Percentiles rank a stretch among this genome's conserved stretches.
Evolutionary conservation across 2,888 invertebrate species (phyloP).

Genomic region (Cacoxenus indagator): DNA sequence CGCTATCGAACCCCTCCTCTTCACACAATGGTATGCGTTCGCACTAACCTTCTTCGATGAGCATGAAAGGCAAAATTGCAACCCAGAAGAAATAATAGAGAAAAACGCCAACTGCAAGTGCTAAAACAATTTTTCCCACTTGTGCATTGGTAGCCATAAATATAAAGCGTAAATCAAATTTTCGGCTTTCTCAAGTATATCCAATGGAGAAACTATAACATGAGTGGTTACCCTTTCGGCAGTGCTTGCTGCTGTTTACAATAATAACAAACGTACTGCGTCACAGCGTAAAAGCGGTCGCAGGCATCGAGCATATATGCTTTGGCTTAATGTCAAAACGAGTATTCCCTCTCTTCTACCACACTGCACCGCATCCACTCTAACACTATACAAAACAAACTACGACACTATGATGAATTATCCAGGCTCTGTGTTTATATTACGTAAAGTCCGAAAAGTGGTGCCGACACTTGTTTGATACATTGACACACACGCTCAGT

Average conservation of each 20-base stretch:
- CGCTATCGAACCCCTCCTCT: background rate
- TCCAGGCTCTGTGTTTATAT: conserved; percentile 20
- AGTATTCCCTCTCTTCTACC: background rate
- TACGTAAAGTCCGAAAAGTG: no score
- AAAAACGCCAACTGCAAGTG: conserved; percentile 73
- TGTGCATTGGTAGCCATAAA: conserved; percentile 75
- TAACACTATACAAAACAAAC: background rate
- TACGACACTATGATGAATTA: conserved; percentile 1
- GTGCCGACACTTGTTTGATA: no score
- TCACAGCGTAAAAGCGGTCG: no score
- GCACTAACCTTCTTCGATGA: conserved; percentile 74
- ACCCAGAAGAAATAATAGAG: conserved; percentile 77
- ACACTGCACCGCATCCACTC: background rate
- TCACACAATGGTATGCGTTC: background rate
- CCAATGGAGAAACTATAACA: no score
- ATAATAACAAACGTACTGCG: no score
- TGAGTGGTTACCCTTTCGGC: no score
- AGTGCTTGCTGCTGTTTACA: no score
- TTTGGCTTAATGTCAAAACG: conserved; percentile 23
- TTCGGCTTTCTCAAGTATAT: background rate
- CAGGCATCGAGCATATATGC: no score
- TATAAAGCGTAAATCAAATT: conserved; percentile 27
- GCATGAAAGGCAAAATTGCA: conserved; percentile 78
- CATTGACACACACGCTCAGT: no score
- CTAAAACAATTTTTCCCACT: conserved; percentile 75